A percentile compares a stretch with the other conserved stretches of the same genome.
These are phyloP conservation scores for Panagrolaimus sp. DNA, from an alignment of 1,140 invertebrate genomes.

Conservation along the genomic window DNA sequence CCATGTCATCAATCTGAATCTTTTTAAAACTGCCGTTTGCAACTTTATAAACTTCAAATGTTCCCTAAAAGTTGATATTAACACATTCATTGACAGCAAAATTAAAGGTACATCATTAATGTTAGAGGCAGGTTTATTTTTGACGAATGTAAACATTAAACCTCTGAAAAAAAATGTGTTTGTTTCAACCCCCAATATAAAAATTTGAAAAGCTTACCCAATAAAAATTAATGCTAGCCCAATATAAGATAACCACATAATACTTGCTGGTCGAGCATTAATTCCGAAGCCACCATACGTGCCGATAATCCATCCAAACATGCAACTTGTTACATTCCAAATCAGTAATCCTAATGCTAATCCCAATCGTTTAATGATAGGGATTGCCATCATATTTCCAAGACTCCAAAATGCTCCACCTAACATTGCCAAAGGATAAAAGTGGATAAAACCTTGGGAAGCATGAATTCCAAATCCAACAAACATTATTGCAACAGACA, in stretches of 20 bases:
- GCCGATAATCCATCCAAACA: constrained; percentile 30
- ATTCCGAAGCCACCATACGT: constrained; percentile 35
- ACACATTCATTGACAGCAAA: background rate
- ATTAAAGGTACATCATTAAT: background rate
- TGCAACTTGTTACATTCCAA: constrained; percentile 34
- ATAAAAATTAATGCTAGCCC: constrained; percentile 26
- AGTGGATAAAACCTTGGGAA: background rate
- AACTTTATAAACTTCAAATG: background rate
- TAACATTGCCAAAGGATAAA: constrained; percentile 13
- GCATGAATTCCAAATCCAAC: constrained; percentile 5
- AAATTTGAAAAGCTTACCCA: constrained; percentile 14
- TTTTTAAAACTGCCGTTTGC: too few species aligned
- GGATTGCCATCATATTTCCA: constrained; percentile 7
- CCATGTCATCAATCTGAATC: background rate
- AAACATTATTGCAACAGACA: constrained; percentile 4
- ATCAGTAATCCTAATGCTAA: constrained; percentile 28
- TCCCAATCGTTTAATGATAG: constrained; percentile 28
- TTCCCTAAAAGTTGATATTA: background rate
- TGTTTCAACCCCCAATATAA: background rate
- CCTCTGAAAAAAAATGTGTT: background rate
- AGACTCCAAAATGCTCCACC: background rate
- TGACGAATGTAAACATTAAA: constrained; percentile 1
- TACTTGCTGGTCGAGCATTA: constrained; percentile 17
- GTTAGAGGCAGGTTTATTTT: background rate
- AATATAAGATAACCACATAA: constrained; percentile 23